Evolutionary conservation across 2,797 vertebrate species (phyloP), one percentile per base, ranked within the genome.

Genomic region (Acanthurus tractus): DNA sequence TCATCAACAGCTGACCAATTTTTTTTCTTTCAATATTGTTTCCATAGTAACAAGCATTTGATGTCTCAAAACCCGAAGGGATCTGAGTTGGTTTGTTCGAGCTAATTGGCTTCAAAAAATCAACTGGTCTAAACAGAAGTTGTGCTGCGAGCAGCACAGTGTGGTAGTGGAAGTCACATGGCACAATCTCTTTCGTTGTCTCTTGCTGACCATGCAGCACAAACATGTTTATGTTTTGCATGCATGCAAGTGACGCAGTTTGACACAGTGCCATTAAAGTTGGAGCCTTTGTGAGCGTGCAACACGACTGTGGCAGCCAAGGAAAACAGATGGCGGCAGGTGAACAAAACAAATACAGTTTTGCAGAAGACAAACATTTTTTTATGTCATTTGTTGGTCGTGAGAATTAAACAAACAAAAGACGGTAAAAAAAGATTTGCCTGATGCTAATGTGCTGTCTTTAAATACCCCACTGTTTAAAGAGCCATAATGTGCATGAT

Each of bases 31-130:
- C 52, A 53, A 14, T 64, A 54, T 12, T 54, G 71, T 74, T 79
- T 65, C 75, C 66, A 71, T 83, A 73, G 63, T 42, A 81, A 83
- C 80, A 48, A 10, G 17, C 45, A 66, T 74, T 86, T 76, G 17
- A 65, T 57, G 46, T 56, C 34, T n/a, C 8, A 3, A 1, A 52
- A 56, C 55, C 52, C 23, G 36, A 23, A 56, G 44, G 63, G 54
- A 6, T 56, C 18, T 4, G 53, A 63, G 58, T 57, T 72, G 38
- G 11, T 74, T 67, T 34, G 49, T 48, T 65, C 55, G 29, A 34
- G n/a, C 46, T 76, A 80, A 88, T 76, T 86, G 74, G 50, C 63
- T 52, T 62, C 13, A 29, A 66, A 63, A 76, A 68, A 65, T 77
- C 65, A 77, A 66, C 70, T 23, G 48, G 62, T 68, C 38, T 75